A percentile compares a stretch with the other conserved stretches of the same genome.
phyloP scores from a whole-genome alignment of 2,113 vertebrate genomes.

The Oenanthe oenanthe region DNA sequence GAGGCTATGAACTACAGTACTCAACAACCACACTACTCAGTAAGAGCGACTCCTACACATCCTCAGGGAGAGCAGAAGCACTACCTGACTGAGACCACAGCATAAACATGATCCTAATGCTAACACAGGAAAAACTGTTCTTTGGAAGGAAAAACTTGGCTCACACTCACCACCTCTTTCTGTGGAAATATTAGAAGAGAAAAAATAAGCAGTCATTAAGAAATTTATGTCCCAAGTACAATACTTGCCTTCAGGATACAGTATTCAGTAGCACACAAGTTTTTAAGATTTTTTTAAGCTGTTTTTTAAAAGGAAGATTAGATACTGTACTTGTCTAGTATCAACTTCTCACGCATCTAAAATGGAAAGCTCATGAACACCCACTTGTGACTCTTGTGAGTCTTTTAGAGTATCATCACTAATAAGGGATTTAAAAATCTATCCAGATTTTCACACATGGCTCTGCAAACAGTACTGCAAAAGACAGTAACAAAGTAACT shows the following conservation, averaged over 20 bases:
- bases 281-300: background rate
- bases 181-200: slow-evolving; percentile 61
- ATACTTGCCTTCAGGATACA: background rate
- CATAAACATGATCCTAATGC: slow-evolving; percentile 50
- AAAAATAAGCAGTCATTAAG: slow-evolving; percentile 42
- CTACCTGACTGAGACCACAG: background rate
- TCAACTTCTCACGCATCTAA: background rate
- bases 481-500: background rate
- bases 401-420: background rate
- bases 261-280: background rate
- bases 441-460: background rate
- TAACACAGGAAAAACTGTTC: background rate
- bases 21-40: background rate
- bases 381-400: background rate
- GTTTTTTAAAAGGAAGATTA: background rate
- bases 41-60: background rate
- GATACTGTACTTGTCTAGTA: background rate
- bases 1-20: background rate
- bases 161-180: slow-evolving; percentile 77
- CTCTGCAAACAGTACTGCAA: background rate
- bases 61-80: background rate
- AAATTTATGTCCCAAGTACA: slow-evolving; percentile 8
- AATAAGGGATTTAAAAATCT: background rate
- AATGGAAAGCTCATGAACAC: background rate
- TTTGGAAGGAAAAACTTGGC: background rate